Evolutionary conservation across 2,888 invertebrate species (phyloP).

Genomic region (Trissolcus brochymenae): DNA sequence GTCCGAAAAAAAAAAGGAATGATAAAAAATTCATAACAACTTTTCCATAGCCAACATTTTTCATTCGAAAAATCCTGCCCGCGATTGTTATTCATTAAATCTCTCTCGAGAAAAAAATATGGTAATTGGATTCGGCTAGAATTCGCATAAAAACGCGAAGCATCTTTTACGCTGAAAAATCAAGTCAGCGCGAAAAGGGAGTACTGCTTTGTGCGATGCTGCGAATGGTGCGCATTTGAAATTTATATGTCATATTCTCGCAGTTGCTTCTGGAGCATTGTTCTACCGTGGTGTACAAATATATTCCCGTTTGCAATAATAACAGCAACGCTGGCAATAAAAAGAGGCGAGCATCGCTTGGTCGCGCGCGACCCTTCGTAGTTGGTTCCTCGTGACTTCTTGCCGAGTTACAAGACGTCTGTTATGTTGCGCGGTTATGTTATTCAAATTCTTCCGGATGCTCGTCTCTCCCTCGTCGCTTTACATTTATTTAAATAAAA

Average conservation of each 20-base stretch:
- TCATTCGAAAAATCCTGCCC: no score
- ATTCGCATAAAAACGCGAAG: slow-evolving; percentile 13
- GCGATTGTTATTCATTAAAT: no score
- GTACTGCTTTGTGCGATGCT: slow-evolving; percentile 14
- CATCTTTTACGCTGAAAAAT: slow-evolving; percentile 7
- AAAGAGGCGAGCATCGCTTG: slow-evolving; percentile 29
- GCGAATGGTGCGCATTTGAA: slow-evolving; percentile 29
- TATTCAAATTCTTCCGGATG: slow-evolving; percentile 59
- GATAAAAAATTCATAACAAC: no score
- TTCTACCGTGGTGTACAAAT: slow-evolving; percentile 47
- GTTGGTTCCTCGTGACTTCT: slow-evolving; percentile 50
- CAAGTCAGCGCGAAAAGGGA: slow-evolving; percentile 25
- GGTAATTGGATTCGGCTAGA: slow-evolving; percentile 17
- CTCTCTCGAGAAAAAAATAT: neutral
- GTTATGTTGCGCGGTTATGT: slow-evolving; percentile 58
- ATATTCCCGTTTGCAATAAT: slow-evolving; percentile 47
- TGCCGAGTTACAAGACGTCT: slow-evolving; percentile 53
- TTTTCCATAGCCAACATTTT: no score
- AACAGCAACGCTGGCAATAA: slow-evolving; percentile 29
- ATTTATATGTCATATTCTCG: slow-evolving; percentile 51
- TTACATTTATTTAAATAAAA: slow-evolving; percentile 60
- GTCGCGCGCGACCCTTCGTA: slow-evolving; percentile 31
- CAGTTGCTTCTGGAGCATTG: slow-evolving; percentile 33
- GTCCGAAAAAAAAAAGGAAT: no score
- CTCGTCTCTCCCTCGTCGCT: slow-evolving; percentile 36